Evolutionary conservation across 2,888 invertebrate species (phyloP), one percentile per base, ranked within the genome.

Genomic region (Epistrophe eligans): DNA sequence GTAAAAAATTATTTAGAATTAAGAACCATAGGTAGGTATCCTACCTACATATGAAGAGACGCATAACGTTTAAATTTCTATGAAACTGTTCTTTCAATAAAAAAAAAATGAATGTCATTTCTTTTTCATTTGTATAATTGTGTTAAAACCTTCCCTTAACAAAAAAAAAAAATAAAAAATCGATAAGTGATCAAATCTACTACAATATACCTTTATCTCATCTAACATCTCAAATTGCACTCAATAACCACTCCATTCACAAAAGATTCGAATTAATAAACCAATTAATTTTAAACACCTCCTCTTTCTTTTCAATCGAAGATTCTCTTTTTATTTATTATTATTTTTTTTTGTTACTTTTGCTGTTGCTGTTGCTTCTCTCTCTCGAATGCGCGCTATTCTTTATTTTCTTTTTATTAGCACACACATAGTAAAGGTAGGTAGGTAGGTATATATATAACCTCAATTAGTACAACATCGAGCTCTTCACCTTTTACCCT

Each of bases 201-300:
- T 24, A 24, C 3, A n/a, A 24, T 24, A 1, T 24, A 24, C 24
- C 10, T 13, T 28, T 28, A 55, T 55, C 7, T 24, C 1, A 55
- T 55, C n/a, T 28, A 24, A 28, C 28, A 55, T 55, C 28, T 55
- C 32, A 55, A 32, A 55, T 55, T 55, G n/a, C 55, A 55, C 28
- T 55, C 28, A 55, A 55, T 55, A 32, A 55, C 15, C 55, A 32
- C 28, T 55, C 28, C 28, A n/a, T 15, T 55, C 15, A 55, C 71
- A 70, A 79, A 64, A n/a, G 74, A 48, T 35, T 74, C 57, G 35
- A 74, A 58, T 76, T 79, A 52, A 64, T 52, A 80, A 84, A 84
- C 84, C 84, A 84, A 84, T 84, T 84, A 79, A 74, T 84, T 80
- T 71, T 43, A 57, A 57, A 74, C 74, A 55, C 32, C 11, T 72